These are phyloP conservation scores for Bibio marci DNA, from an alignment of 2,888 invertebrate genomes.

Conservation along the genomic window DNA sequence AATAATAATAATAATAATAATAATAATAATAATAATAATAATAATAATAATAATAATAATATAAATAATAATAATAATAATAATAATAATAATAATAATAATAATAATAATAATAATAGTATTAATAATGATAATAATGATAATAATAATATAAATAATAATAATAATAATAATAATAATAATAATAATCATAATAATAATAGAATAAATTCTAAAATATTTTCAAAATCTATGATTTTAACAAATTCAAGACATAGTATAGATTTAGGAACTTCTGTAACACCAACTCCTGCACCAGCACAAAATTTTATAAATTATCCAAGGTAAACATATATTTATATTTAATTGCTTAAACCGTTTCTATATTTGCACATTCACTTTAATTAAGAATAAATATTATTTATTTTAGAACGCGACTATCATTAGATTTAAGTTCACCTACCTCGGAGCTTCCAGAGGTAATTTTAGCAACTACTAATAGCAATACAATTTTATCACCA, in stretches of 20 bases:
- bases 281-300: slow-evolving; percentile 18
- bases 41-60: too few species aligned
- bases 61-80: too few species aligned
- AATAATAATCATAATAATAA: too few species aligned
- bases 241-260: slow-evolving; percentile 50
- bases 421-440: slow-evolving; percentile 19
- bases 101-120: too few species aligned
- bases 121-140: too few species aligned
- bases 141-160: too few species aligned
- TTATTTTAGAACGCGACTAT: slow-evolving; percentile 17
- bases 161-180: too few species aligned
- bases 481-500: slow-evolving; percentile 5
- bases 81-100: too few species aligned
- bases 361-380: not conserved
- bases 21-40: too few species aligned
- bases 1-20: too few species aligned
- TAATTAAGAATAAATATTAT: not conserved
- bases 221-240: slow-evolving; percentile 23
- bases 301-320: slow-evolving; percentile 14
- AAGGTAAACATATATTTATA: slow-evolving; percentile 11
- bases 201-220: too few species aligned
- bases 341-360: not conserved
- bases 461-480: slow-evolving; percentile 1
- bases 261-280: slow-evolving; percentile 45
- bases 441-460: slow-evolving; percentile 12